Conservation (phyloP, 2,797 vertebrate species). For the Ctenopoma kingsleyae region DNA sequence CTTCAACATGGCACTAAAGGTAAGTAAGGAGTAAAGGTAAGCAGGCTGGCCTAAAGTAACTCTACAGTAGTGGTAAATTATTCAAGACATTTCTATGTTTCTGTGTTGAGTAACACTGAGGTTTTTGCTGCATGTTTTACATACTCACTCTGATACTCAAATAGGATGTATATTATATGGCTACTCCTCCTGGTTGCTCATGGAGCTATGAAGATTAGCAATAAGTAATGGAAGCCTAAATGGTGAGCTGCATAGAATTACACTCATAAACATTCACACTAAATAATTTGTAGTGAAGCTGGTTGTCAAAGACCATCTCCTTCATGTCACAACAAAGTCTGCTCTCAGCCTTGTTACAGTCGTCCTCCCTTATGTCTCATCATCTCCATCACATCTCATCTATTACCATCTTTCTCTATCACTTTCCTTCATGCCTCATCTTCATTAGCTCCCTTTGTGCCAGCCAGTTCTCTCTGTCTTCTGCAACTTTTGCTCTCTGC, state of each 20-base stretch:
- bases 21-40: constrained; percentile 17
- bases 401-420: constrained; percentile 39
- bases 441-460: constrained; percentile 52
- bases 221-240: constrained; percentile 54
- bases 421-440: constrained; percentile 49
- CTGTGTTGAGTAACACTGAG: background rate
- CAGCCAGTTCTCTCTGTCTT: background rate
- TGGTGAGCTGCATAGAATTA: constrained; percentile 37
- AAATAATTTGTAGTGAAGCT: constrained; percentile 29
- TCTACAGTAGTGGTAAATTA: constrained; percentile 27
- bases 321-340: constrained; percentile 43
- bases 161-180: background rate
- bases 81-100: constrained; percentile 1
- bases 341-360: constrained; percentile 26
- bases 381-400: constrained; percentile 60
- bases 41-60: constrained; percentile 5
- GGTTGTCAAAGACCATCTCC: constrained; percentile 30
- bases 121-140: constrained; percentile 25
- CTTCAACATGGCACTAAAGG: background rate
- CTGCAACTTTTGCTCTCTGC: constrained; percentile 43
- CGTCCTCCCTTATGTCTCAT: constrained; percentile 41
- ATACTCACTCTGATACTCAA: background rate
- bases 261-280: constrained; percentile 41
- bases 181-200: constrained; percentile 6
- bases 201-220: constrained; percentile 28